These are phyloP conservation scores for Acrocyrtus sp. DNA, from an alignment of 2,888 invertebrate species.

Conservation along the genomic window DNA sequence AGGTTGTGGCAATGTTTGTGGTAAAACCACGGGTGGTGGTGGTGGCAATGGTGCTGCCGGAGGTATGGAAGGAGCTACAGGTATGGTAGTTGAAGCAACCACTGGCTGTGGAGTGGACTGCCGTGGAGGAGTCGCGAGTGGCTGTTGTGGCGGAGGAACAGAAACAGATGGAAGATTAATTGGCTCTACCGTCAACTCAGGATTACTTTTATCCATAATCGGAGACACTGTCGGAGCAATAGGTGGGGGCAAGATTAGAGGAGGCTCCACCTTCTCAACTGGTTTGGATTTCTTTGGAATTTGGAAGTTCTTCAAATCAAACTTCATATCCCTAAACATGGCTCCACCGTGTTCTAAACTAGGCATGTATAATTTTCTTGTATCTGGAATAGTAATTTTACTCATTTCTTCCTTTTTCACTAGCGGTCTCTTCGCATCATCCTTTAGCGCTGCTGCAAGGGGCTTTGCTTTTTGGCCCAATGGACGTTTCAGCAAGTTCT, in stretches of 20 bases:
- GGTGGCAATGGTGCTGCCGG: conserved; percentile 1
- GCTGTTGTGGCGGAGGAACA: conserved; percentile 13
- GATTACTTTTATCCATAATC: conserved; percentile 17
- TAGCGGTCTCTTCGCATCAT: conserved; percentile 24
- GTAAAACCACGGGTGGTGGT: conserved; percentile 3
- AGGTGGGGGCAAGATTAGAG: conserved; percentile 11
- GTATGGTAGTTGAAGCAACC: conserved; percentile 7
- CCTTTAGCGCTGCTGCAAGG: conserved; percentile 12
- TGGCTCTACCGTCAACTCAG: conserved; percentile 20
- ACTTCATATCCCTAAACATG: conserved; percentile 50
- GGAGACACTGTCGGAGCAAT: too few species aligned
- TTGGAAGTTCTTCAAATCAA: conserved; percentile 61
- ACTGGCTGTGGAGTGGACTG: conserved; percentile 12
- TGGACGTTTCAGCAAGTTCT: conserved; percentile 35
- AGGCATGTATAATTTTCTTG: conserved; percentile 37
- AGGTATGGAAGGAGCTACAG: conserved; percentile 12
- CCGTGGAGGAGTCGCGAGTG: conserved; percentile 21
- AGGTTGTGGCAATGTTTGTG: too few species aligned
- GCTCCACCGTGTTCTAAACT: conserved; percentile 27
- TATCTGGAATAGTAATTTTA: conserved; percentile 35
- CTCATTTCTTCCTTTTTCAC: conserved; percentile 42
- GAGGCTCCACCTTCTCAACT: conserved; percentile 22
- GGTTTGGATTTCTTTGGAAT: conserved; percentile 61
- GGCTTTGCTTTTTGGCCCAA: conserved; percentile 43
- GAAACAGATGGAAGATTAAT: conserved; percentile 17